Conservation (phyloP, 2,797 vertebrate genomes). For the Mycteria americana region DNA sequence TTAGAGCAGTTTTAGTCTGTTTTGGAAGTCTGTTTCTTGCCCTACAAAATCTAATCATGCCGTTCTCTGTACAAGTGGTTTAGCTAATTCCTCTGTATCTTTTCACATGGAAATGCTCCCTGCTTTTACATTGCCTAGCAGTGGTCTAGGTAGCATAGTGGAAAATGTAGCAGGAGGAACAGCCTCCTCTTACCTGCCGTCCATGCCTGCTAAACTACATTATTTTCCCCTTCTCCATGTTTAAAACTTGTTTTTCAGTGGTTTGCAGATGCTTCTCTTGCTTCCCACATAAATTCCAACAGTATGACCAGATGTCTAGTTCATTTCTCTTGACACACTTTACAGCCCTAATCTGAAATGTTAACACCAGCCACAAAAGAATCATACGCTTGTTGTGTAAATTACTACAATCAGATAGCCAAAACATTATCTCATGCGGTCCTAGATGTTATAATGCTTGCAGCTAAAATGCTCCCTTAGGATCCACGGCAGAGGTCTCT, state of each 20-base stretch:
- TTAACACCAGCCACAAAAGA: not conserved
- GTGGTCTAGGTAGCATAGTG: not conserved
- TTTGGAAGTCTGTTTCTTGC: not conserved
- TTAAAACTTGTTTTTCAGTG: not conserved
- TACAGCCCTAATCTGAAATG: not conserved
- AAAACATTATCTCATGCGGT: conserved; percentile 39
- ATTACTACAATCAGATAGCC: not conserved
- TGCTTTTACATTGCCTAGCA: not conserved
- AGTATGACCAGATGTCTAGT: conserved; percentile 42
- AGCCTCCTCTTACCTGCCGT: not conserved
- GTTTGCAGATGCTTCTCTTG: conserved; percentile 1
- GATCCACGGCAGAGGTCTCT: not conserved
- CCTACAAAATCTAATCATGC: not conserved
- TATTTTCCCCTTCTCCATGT: not conserved
- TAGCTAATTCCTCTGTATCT: not conserved
- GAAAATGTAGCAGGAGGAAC: not conserved
- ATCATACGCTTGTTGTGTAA: not conserved
- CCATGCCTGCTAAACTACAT: not conserved
- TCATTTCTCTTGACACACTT: conserved; percentile 5
- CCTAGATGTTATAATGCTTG: not conserved
- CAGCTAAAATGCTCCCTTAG: not conserved
- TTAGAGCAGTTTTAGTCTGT: not conserved
- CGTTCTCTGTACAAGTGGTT: not conserved
- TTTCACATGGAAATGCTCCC: not conserved
- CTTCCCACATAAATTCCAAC: conserved; percentile 57